Conservation (phyloP, 1,140 invertebrate species). For the Mycetomoellerius zeteki region DNA sequence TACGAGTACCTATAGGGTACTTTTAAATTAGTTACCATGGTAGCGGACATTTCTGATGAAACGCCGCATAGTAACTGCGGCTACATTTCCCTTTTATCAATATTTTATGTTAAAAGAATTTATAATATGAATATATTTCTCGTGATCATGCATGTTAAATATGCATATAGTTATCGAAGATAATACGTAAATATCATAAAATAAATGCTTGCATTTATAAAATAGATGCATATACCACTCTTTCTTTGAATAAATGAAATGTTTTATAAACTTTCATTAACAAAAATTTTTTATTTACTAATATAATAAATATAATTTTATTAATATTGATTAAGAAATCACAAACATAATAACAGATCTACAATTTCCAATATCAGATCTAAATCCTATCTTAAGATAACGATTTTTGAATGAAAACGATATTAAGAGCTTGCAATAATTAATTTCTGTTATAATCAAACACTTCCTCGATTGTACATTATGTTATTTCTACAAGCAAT, state of each 20-base stretch:
- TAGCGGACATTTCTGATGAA: constrained; percentile 9
- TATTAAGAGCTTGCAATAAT: neutral
- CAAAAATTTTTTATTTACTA: neutral
- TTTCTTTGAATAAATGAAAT: neutral
- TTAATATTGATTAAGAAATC: neutral
- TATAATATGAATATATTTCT: neutral
- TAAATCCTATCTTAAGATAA: neutral
- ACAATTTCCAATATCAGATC: constrained; percentile 2
- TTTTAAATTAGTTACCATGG: constrained; percentile 42
- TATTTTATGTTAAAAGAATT: constrained; percentile 23
- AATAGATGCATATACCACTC: neutral
- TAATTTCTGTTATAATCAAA: neutral
- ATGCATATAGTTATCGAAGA: neutral
- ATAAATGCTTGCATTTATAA: neutral
- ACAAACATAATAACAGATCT: neutral
- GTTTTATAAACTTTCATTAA: neutral
- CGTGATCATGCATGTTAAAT: neutral
- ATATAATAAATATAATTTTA: constrained; percentile 17
- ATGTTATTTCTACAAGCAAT: constrained; percentile 40
- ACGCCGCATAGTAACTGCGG: neutral
- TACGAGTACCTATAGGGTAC: constrained; percentile 13
- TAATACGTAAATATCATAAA: constrained; percentile 18
- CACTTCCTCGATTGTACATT: neutral
- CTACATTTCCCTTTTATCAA: neutral
- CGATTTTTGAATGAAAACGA: neutral